Conservation (phyloP, 2,113 vertebrate species). For the Sialia sialis region DNA sequence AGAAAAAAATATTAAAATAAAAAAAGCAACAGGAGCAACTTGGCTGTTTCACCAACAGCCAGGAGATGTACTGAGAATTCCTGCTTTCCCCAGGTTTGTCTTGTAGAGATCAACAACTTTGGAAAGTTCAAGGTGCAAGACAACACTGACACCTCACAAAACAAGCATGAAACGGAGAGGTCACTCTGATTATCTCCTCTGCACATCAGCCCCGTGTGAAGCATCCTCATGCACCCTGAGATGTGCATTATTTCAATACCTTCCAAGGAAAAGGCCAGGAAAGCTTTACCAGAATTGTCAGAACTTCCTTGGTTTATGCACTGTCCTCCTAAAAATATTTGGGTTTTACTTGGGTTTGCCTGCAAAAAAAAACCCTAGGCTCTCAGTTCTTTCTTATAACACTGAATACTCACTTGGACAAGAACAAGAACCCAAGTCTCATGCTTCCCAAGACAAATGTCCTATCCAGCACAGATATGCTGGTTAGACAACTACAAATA, state of each 20-base stretch:
- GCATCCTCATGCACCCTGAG: rapidly evolving
- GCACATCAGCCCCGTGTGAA: not conserved
- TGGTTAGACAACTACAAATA: not conserved
- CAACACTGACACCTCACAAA: not conserved
- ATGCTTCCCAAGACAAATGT: not conserved
- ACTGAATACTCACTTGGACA: not conserved
- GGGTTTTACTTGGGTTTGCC: not conserved
- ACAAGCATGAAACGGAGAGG: not conserved
- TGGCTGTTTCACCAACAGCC: not conserved
- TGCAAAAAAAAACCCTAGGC: not conserved
- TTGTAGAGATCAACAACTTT: not conserved
- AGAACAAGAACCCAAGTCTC: not conserved
- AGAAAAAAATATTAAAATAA: not conserved
- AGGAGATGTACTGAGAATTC: not conserved
- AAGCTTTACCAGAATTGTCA: not conserved
- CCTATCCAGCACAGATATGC: not conserved
- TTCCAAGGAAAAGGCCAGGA: not conserved
- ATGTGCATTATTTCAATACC: rapidly evolving
- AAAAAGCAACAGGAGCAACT: not conserved
- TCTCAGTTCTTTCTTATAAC: not conserved
- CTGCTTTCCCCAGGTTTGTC: not conserved
- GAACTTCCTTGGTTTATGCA: not conserved
- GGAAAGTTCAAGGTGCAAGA: not conserved
- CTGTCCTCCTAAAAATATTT: not conserved
- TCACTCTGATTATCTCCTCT: not conserved